phyloP scores from a whole-genome alignment of 2,113 vertebrate species.

The Colossoma macropomum region DNA sequence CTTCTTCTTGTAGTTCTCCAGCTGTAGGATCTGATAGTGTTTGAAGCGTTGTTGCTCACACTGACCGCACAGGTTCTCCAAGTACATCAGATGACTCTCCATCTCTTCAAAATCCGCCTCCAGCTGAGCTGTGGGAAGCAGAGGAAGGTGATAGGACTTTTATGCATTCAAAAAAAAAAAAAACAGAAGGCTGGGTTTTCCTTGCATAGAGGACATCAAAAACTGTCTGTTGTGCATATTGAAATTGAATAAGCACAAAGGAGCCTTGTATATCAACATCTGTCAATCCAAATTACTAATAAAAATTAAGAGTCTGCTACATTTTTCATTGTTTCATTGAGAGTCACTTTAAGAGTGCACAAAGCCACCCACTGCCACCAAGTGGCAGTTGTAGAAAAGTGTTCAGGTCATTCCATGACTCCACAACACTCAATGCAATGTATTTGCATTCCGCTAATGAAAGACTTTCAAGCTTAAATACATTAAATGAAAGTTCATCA shows the following conservation, averaged over 20 bases:
- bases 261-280: too few species aligned
- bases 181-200: too few species aligned
- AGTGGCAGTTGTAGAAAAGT: constrained; percentile 27
- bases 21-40: constrained; percentile 80
- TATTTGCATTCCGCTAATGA: too few species aligned
- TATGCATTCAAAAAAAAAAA: not conserved
- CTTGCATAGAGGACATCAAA: not conserved
- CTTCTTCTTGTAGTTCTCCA: constrained; percentile 89
- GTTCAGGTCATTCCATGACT: not conserved
- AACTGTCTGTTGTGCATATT: not conserved
- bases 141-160: not conserved
- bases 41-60: constrained; percentile 88
- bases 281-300: too few species aligned
- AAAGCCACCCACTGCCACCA: constrained; percentile 34
- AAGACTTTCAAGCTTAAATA: too few species aligned
- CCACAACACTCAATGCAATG: too few species aligned
- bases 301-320: too few species aligned
- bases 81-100: constrained; percentile 83
- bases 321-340: too few species aligned
- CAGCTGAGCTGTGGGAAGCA: constrained; percentile 79
- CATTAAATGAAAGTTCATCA: too few species aligned
- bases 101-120: constrained; percentile 93
- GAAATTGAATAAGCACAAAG: too few species aligned
- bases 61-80: constrained; percentile 90
- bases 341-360: not conserved